These are phyloP conservation scores for Agapostemon virescens DNA, from an alignment of 2,888 invertebrate species.

Conservation along the genomic window DNA sequence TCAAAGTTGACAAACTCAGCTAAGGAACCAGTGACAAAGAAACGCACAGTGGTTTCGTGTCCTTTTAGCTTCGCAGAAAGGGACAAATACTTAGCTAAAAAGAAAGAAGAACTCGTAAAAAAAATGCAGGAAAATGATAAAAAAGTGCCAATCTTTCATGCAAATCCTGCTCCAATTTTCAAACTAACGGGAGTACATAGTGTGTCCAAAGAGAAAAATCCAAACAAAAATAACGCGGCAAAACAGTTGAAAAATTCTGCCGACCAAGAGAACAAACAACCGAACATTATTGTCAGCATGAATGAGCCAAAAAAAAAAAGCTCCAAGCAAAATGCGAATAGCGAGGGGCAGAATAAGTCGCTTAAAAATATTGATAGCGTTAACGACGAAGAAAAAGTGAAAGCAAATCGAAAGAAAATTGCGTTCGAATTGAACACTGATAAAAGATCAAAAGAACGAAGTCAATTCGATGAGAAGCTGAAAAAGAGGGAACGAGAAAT, in stretches of 20 bases:
- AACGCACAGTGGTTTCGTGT: slow-evolving; percentile 18
- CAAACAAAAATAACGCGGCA: slow-evolving; percentile 47
- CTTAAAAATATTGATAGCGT: neutral
- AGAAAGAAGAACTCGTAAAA: slow-evolving; percentile 84
- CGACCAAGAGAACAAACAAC: slow-evolving; percentile 56
- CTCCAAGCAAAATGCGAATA: neutral
- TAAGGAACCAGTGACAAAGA: slow-evolving; percentile 42
- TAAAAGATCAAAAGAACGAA: slow-evolving; percentile 84
- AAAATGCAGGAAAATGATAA: slow-evolving; percentile 83
- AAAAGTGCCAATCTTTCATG: slow-evolving; percentile 86
- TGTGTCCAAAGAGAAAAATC: slow-evolving; percentile 70
- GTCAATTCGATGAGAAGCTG: slow-evolving; percentile 83
- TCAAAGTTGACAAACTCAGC: slow-evolving; percentile 27
- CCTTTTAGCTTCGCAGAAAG: slow-evolving; percentile 85
- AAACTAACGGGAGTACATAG: slow-evolving; percentile 79
- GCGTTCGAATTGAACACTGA: slow-evolving; percentile 82
- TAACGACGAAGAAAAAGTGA: neutral
- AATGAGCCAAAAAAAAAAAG: neutral
- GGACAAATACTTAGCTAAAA: slow-evolving; percentile 82
- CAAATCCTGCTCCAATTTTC: slow-evolving; percentile 85
- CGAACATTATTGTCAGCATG: slow-evolving; percentile 32
- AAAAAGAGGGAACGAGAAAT: slow-evolving; percentile 82
- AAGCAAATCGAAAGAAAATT: neutral
- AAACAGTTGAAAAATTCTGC: slow-evolving; percentile 11
- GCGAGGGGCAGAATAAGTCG: neutral